Percentiles rank a stretch among this genome's conserved stretches.
These are phyloP conservation scores for Drosophila lutescens DNA, from an alignment of 2,888 invertebrate genomes.

Conservation along the genomic window DNA sequence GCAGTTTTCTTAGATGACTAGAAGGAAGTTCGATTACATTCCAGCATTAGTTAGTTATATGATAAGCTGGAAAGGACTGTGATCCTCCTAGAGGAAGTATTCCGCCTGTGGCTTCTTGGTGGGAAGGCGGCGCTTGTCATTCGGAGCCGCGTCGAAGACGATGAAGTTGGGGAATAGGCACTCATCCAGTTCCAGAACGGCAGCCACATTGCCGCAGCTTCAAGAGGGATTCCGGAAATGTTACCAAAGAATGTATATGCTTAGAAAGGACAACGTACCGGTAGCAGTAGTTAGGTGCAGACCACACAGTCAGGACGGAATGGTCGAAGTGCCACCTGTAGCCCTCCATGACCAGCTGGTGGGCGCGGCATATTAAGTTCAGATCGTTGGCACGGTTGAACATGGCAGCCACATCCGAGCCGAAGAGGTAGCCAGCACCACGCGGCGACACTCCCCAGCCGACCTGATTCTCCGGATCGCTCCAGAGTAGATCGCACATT, in stretches of 20 bases:
- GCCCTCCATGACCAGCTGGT: constrained; percentile 99
- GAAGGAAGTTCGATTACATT: too few relatives aligned
- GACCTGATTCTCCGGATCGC: constrained; percentile 96
- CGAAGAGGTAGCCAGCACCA: constrained; percentile 99
- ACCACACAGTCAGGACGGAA: constrained; percentile 99
- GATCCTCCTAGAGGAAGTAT: constrained; percentile 93
- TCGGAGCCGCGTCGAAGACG: constrained; percentile 99
- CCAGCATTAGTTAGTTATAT: too few relatives aligned
- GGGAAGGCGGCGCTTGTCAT: constrained; percentile 96
- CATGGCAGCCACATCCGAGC: constrained; percentile 98
- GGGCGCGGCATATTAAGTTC: constrained; percentile 99
- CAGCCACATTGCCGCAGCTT: constrained; percentile 99
- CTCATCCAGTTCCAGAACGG: constrained; percentile 96
- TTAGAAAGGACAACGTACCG: not conserved
- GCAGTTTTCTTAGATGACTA: too few relatives aligned
- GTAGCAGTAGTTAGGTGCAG: constrained; percentile 95
- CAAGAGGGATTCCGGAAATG: not conserved
- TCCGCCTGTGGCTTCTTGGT: constrained; percentile 99
- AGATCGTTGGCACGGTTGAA: constrained; percentile 99
- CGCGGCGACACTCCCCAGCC: constrained; percentile 99
- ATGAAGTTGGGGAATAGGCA: constrained; percentile 89
- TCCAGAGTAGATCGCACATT: constrained; percentile 99
- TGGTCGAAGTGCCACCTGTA: constrained; percentile 99
- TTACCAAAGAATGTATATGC: constrained; percentile 18
- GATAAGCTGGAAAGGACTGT: too few relatives aligned